Evolutionary conservation across 2,888 invertebrate species (phyloP).

Genomic region (Melinopterus prodromus): DNA sequence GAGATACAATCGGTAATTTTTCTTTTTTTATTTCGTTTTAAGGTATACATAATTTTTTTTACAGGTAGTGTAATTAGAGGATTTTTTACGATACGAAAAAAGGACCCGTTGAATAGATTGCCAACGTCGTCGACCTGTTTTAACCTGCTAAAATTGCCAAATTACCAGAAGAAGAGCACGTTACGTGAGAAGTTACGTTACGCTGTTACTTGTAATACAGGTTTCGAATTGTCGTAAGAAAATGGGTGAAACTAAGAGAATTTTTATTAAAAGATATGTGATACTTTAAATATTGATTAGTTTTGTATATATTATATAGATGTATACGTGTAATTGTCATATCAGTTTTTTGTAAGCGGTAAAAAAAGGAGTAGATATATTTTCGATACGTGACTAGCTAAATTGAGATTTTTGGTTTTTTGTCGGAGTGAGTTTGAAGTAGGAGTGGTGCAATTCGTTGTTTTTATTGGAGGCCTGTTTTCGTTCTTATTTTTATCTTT

Average conservation of each 20-base stretch:
- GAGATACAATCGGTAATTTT: constrained; percentile 79
- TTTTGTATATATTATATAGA: neutral
- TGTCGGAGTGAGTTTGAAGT: neutral
- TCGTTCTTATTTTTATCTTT: neutral
- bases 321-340: neutral
- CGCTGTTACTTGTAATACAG: constrained; percentile 97
- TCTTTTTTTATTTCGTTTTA: neutral
- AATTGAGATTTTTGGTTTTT: neutral
- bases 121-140: constrained; percentile 99
- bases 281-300: constrained; percentile 22
- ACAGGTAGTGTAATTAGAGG: constrained; percentile 95
- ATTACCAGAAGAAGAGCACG: constrained; percentile 96
- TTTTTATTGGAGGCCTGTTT: neutral
- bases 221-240: constrained; percentile 95
- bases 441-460: neutral
- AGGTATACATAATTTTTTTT: constrained; percentile 27
- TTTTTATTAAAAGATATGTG: constrained; percentile 30
- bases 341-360: neutral
- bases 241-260: constrained; percentile 28
- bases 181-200: constrained; percentile 95
- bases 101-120: constrained; percentile 91
- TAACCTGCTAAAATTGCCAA: constrained; percentile 96
- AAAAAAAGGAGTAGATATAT: neutral
- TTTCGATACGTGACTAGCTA: neutral
- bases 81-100: constrained; percentile 96